Conservation (phyloP, 2,113 vertebrate species). For the Aix galericulata region DNA sequence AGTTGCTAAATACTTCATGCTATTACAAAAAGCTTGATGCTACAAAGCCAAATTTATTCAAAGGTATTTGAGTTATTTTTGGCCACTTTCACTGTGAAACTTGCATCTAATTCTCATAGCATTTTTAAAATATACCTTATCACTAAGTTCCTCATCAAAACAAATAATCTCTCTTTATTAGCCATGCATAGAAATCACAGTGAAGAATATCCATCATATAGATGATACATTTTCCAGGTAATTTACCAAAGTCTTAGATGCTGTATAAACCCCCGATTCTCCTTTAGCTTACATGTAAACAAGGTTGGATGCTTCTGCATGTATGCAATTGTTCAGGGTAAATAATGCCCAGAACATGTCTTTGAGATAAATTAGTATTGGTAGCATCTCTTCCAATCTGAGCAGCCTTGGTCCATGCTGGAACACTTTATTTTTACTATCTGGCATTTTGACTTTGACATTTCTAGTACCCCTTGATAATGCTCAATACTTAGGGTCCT, state of each 20-base stretch:
- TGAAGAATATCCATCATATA: neutral
- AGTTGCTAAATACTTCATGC: neutral
- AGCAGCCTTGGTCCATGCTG: neutral
- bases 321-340: neutral
- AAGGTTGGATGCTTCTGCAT: neutral
- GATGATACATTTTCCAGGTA: neutral
- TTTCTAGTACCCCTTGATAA: neutral
- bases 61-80: neutral
- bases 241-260: neutral
- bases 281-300: neutral
- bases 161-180: neutral
- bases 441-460: neutral
- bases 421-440: neutral
- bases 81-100: neutral
- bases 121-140: neutral
- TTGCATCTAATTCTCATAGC: neutral
- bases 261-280: neutral
- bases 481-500: neutral
- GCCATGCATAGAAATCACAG: neutral
- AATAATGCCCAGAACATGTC: neutral
- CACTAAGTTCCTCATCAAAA: neutral
- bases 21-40: neutral
- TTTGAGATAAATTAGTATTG: neutral
- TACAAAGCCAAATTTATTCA: neutral
- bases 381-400: neutral